Percentiles rank a stretch among this genome's conserved stretches.
Conservation (phyloP, 1,140 invertebrate genomes). For the Drusus annulatus region DNA sequence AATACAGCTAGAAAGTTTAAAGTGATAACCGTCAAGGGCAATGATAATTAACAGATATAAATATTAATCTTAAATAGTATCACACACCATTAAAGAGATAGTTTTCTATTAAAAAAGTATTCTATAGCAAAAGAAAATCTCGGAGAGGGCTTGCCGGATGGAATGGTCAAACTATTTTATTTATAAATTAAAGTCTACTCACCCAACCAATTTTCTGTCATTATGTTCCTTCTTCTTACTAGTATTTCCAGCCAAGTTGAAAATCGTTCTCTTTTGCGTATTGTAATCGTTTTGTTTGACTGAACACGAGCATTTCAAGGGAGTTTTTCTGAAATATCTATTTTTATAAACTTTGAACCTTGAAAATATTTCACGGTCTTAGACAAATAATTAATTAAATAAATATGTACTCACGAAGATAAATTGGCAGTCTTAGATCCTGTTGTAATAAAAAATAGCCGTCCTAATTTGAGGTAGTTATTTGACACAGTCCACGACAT, state of each 20-base stretch:
- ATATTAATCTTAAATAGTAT: too few relatives aligned
- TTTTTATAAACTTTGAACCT: constrained; percentile 45
- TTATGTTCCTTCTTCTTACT: constrained; percentile 75
- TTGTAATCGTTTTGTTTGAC: constrained; percentile 55
- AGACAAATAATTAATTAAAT: constrained; percentile 2
- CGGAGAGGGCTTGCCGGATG: too few relatives aligned
- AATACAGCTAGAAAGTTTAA: too few relatives aligned
- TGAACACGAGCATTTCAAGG: constrained; percentile 45
- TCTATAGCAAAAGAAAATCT: too few relatives aligned
- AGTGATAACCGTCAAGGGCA: too few relatives aligned
- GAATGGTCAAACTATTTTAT: too few relatives aligned
- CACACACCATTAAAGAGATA: too few relatives aligned
- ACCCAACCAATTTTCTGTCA: constrained; percentile 82
- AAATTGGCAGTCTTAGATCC: neutral
- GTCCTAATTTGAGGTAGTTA: constrained; percentile 33
- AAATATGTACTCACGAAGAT: constrained; percentile 29
- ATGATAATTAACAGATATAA: too few relatives aligned
- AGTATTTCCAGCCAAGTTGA: constrained; percentile 63
- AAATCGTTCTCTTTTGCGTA: constrained; percentile 62
- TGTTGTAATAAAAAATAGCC: neutral
- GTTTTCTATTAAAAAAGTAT: too few relatives aligned
- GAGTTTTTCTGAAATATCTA: constrained; percentile 50
- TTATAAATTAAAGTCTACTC: constrained; percentile 53
- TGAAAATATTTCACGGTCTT: constrained; percentile 46
- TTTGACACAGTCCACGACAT: constrained; percentile 33